Base-by-base conservation (phyloP, 2,113 vertebrate genomes). In the Leuciscus idus region DNA sequence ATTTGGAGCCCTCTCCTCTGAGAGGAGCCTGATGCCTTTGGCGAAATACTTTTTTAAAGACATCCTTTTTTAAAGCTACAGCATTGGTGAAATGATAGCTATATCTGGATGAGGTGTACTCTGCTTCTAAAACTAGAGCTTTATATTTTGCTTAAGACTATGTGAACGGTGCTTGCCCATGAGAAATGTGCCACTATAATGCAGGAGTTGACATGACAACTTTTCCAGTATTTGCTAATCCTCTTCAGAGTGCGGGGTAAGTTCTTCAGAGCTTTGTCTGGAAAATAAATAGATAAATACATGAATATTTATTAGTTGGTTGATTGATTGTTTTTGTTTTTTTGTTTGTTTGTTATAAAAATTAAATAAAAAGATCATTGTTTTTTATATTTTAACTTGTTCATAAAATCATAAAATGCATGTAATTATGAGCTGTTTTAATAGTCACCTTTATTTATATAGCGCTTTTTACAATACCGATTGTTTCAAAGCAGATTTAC, bases 291-390 rank as follows among this genome's bases (percentile, higher is more conserved):
- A 17, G 6, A 6, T 52, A 13, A 50, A 50, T 13, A 13, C 0
- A 1, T 26, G 1, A 26, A 26, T 26, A 26, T 26, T 26, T 26
- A 26, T 26, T 26, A 26, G 26, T 48, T 6, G 5, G 36, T 39
- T 39, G 1, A 0, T 43, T 43, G 39, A 43, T 43, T 43, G 6
- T 0, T 43, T 43, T 8, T 0, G 7, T 39, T 39, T 1, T 7
- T 39, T 33, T 33, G 4, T 36, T 2, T 15, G 0, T 50, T 15
- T 50, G 3, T 15, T 50, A 50, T 43, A 8, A 43, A 43, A 39
- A n/a, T n/a, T 39, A 6, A 50, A 50, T 13, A 43, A 48, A 13
- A 17, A 8, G 2, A 7, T 30, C 2, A 15, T 66, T 6, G 0
- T 15, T 30, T 62, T 28, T 62, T 28, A 2, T 12, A 11, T 62